Conservation (phyloP, 53 echinoderm and acorn worm species). For the Holothuria leucospilota region DNA sequence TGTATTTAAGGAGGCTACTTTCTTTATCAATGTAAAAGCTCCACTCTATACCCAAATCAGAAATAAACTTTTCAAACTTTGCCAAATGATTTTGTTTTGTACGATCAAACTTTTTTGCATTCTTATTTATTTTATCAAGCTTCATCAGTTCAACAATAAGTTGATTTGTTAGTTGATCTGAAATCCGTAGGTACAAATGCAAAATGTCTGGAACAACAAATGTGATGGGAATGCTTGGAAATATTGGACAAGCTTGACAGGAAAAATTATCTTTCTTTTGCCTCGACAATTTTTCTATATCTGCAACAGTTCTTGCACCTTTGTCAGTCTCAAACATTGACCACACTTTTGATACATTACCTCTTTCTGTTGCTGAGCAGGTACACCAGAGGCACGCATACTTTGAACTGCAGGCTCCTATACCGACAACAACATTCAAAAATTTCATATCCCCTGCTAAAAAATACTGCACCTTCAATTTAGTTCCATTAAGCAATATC, state of each 20-base stretch:
- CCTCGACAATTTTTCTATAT: background rate
- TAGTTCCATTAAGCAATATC: background rate
- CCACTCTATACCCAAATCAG: background rate
- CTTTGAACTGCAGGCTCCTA: slow-evolving; percentile 15
- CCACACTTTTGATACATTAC: background rate
- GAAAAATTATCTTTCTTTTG: background rate
- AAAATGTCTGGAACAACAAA: slow-evolving; percentile 10
- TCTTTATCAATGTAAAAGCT: background rate
- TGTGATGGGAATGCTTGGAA: slow-evolving; percentile 1
- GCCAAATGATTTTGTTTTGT: background rate
- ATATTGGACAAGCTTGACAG: slow-evolving; percentile 16
- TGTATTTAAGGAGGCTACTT: background rate
- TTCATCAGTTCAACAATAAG: background rate
- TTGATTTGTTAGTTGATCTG: slow-evolving; percentile 1
- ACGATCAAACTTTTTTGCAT: background rate
- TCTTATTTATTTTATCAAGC: background rate
- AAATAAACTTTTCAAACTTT: background rate
- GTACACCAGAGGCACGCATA: background rate
- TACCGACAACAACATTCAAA: background rate
- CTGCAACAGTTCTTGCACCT: background rate
- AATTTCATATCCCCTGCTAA: slow-evolving; percentile 15
- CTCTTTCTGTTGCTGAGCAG: background rate
- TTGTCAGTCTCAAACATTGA: background rate
- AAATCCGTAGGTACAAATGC: background rate
- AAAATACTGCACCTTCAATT: background rate